Base-by-base conservation (phyloP, 2,888 invertebrate genomes). In the Philaethria dido region DNA sequence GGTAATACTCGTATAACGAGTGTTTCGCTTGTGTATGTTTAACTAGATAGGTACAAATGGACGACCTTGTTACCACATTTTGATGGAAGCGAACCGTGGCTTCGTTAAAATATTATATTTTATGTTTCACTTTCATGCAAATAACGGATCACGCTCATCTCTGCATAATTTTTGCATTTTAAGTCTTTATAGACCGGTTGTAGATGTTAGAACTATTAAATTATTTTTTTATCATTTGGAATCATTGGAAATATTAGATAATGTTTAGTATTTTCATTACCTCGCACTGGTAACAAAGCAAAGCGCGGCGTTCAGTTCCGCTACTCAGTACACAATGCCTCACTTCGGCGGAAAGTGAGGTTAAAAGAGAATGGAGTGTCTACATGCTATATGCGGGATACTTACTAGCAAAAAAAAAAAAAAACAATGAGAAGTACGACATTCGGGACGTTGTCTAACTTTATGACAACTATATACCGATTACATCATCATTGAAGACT, bases 41-140 rank as follows among this genome's bases (percentile, higher is more conserved):
- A 67, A 57, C 33, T 64, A 69, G 18, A 29, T 52, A 16, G 13
- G 11, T 67, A 64, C 45, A 52, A 61, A 60, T 67, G 64, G 16
- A 57, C n/a, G 69, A 67, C 67, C 69, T 70, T 70, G 69, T 57
- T 67, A 62, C 62, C 29, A 70, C 68, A 68, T 70, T 64, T 68
- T 42, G 62, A 44, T 22, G 52, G 33, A 62, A 70, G 69, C 73
- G 65, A 59, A 66, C 62, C 70, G 67, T 60, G 22, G 39, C 65
- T 48, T 62, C 59, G 63, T 66, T 68, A 54, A 39, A 60, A 69
- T 60, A 69, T 69, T 50, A 63, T 50, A 29, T 42, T 63, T 62
- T 62, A 11, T 60, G 39, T 66, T 69, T 55, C 59, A 61, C 47
- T 66, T 59, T 67, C 68, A 52, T 64, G 42, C 6, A 36, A 39